Evolutionary conservation across 1,140 invertebrate genomes (phyloP).

Genomic region (Pectinophora gossypiella): DNA sequence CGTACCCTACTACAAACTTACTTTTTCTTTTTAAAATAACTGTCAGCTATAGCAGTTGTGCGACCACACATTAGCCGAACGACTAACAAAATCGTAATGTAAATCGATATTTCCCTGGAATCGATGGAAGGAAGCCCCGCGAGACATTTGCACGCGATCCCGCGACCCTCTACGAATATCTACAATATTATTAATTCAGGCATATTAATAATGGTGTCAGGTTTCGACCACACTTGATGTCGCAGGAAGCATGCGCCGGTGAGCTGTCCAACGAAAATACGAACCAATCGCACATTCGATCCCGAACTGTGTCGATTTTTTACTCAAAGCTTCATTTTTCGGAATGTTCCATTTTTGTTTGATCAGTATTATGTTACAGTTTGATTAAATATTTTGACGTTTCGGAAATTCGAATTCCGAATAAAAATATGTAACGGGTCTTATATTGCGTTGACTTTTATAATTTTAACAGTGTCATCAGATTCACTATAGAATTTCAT

Average conservation of each 20-base stretch:
- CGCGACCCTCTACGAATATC: conserved; percentile 52
- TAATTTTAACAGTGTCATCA: too few relatives aligned
- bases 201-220: conserved; percentile 68
- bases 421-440: too few relatives aligned
- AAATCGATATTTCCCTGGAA: conserved; percentile 61
- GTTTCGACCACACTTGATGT: conserved; percentile 67
- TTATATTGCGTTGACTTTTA: too few relatives aligned
- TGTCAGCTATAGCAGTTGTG: too few relatives aligned
- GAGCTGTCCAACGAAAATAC: conserved; percentile 64
- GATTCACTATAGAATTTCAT: too few relatives aligned
- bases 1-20: too few relatives aligned
- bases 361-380: conserved; percentile 22
- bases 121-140: conserved; percentile 62
- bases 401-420: too few relatives aligned
- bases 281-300: conserved; percentile 39
- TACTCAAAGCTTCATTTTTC: conserved; percentile 36
- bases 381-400: conserved; percentile 25
- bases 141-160: conserved; percentile 67
- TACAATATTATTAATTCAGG: conserved; percentile 71
- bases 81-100: conserved; percentile 26
- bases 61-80: too few relatives aligned
- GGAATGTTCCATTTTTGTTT: conserved; percentile 18
- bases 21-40: too few relatives aligned
- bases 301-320: conserved; percentile 49
- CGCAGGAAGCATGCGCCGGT: conserved; percentile 68